These are phyloP conservation scores for Diabrotica undecimpunctata DNA, from an alignment of 1,140 invertebrate genomes.

Conservation along the genomic window DNA sequence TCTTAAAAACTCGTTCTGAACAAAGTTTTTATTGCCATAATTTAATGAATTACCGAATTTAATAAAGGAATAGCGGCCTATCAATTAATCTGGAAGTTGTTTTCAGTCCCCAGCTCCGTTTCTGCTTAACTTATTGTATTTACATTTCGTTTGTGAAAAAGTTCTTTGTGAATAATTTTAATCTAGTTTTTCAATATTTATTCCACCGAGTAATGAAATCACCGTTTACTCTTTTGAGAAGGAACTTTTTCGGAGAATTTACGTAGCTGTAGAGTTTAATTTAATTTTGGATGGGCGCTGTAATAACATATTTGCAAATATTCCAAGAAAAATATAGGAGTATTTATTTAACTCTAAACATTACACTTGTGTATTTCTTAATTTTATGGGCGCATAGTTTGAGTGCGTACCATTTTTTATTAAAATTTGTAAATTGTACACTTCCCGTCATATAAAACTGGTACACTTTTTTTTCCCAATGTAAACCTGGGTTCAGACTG, in stretches of 20 bases:
- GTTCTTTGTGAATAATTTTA: slow-evolving; percentile 8
- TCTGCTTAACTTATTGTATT: slow-evolving; percentile 17
- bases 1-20: slow-evolving; percentile 36
- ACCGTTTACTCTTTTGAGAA: slow-evolving; percentile 2
- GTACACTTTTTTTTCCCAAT: too few relatives aligned
- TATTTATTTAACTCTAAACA: too few relatives aligned
- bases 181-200: slow-evolving; percentile 1
- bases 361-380: too few relatives aligned
- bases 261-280: too few relatives aligned
- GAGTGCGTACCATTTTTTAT: too few relatives aligned
- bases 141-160: slow-evolving; percentile 19
- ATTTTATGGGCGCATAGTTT: too few relatives aligned
- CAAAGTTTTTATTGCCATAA: slow-evolving; percentile 33
- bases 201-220: background rate
- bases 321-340: too few relatives aligned
- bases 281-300: too few relatives aligned
- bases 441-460: too few relatives aligned
- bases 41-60: slow-evolving; percentile 36
- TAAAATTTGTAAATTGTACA: too few relatives aligned
- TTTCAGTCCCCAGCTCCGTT: slow-evolving; percentile 9
- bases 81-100: slow-evolving; percentile 21
- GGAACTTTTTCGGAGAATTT: background rate
- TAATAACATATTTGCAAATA: too few relatives aligned
- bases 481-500: too few relatives aligned
- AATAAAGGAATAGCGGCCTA: slow-evolving; percentile 20